Evolutionary conservation across 2,888 invertebrate genomes (phyloP), one percentile per base, ranked within the genome.

Genomic region (Caenorhabditis doughertyi): DNA sequence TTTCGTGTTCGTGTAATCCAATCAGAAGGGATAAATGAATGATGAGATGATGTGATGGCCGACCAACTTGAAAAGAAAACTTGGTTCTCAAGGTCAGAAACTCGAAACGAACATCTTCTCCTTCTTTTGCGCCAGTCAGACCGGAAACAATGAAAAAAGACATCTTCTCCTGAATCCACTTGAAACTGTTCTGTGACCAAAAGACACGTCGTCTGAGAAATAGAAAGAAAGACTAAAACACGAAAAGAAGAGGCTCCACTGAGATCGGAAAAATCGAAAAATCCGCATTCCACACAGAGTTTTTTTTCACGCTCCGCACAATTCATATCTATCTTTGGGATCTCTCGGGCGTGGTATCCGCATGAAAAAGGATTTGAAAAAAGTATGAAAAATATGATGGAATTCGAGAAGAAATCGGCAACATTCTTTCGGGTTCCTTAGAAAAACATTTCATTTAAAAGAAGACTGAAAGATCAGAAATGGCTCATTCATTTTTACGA

Each of bases 11-110:
- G 67, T 60, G 67, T 67, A 76, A 76, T 76, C 76, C 67, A 67
- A 76, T 76, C 76, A 67, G 8, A 32, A 32, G 9, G 42, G 55
- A 55, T 35, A 32, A 53, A 32, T 32, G 16, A 25, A 51, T 53
- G 67, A 44, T 42, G 39, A 25, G n/a, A 27, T 35, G 53, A 35
- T 11, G 18, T 16, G 23, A 11, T 21, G 29, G 53, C 44, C 56
- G 56, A 35, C 65, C 74, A 74, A 74, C 65, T 74, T 68, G 76
- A 76, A 76, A 65, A 58, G 74, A 76, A 76, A 76, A 73, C 73
- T 64, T 72, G 74, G 65, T 65, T 65, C 35, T 76, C 76, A 76
- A 76, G 76, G 76, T 76, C 76, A 56, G 68, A 65, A 64, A 56
- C 56, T 65, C 58, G 21, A 49, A 49, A 49, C 67, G 67, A 76